A percentile compares a stretch with the other conserved stretches of the same genome.
Evolutionary conservation across 2,888 invertebrate species (phyloP).

Genomic region (Chalcosyrphus nemorum): DNA sequence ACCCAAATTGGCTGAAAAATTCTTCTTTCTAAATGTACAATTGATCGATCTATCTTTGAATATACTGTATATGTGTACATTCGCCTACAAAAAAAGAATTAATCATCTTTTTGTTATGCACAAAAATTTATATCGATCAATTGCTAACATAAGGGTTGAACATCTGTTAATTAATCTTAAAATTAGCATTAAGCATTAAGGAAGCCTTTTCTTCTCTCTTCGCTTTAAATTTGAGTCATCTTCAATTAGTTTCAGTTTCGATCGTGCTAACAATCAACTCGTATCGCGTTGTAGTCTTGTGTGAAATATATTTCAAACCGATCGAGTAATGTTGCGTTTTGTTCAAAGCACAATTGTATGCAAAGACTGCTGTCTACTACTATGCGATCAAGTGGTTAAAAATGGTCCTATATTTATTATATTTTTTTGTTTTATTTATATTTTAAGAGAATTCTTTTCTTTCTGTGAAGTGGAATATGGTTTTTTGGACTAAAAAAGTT

Average conservation of each 20-base stretch:
- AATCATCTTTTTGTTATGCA: constrained; percentile 21
- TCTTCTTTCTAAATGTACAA: neutral
- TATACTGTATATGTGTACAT: too few relatives aligned
- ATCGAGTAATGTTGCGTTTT: constrained; percentile 52
- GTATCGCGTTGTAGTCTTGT: neutral
- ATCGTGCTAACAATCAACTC: constrained; percentile 34
- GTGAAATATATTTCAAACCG: constrained; percentile 33
- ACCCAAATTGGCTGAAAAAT: too few relatives aligned
- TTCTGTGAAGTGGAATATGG: neutral
- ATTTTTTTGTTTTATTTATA: neutral
- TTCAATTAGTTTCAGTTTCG: constrained; percentile 44
- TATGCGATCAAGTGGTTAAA: constrained; percentile 38
- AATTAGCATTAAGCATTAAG: constrained; percentile 38
- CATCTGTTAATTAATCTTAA: constrained; percentile 19
- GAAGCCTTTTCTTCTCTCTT: constrained; percentile 4
- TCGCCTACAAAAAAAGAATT: constrained; percentile 20
- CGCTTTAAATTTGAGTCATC: constrained; percentile 38
- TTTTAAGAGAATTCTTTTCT: neutral
- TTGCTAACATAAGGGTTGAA: constrained; percentile 30
- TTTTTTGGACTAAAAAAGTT: too few relatives aligned
- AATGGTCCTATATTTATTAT: constrained; percentile 15
- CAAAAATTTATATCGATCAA: constrained; percentile 46
- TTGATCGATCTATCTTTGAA: too few relatives aligned
- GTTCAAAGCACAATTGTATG: constrained; percentile 46
- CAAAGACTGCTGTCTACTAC: constrained; percentile 43